Evolutionary conservation across 2,888 invertebrate species (phyloP), one percentile per base, ranked within the genome.

Genomic region (Drosophila colorata): DNA sequence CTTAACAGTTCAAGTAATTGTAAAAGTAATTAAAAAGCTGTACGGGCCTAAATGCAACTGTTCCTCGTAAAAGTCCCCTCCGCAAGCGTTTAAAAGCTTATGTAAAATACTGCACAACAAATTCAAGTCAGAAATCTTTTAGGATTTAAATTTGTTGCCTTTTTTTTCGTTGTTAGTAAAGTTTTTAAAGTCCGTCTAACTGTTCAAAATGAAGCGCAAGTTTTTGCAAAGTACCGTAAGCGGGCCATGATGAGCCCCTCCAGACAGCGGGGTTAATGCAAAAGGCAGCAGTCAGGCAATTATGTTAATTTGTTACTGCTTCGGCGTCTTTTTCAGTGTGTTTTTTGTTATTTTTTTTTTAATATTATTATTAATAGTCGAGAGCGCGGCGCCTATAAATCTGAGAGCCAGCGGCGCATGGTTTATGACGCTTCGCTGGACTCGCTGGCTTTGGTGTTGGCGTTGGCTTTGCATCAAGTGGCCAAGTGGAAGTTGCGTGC

Each of bases 291-390:
- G 56, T 43, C 37, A 40, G 46, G 74, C 75, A 88, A 86, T 88
- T 85, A 88, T 86, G 88, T 72, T 76, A 85, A 85, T 88, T 88
- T 87, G 66, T 80, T 58, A 68, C 76, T 68, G 73, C 33, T 40
- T 46, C 48, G 52, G 51, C 20, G 55, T 43, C 35, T 33, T 47
- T 37, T 48, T 63, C 28, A 28, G 28, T 47, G 43, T 51, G 47
- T 38, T 60, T 20, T 59, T 56, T 60, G 16, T 59, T 56, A 7
- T 65, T 56, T 35, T 28, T 53, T 20, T 31, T 37, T 60, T 57
- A 31, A 60, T 69, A 69, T 79, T 75, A 73, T 78, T 83, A 78
- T 80, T 80, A 80, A 60, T 57, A 77, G 77, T 73, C 78, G 49
- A 38, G 52, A 58, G 55, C 48, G 51, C 38, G 80, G 69, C 71